Conservation (phyloP, 2,113 vertebrate genomes). For the Dasyurus viverrinus region DNA sequence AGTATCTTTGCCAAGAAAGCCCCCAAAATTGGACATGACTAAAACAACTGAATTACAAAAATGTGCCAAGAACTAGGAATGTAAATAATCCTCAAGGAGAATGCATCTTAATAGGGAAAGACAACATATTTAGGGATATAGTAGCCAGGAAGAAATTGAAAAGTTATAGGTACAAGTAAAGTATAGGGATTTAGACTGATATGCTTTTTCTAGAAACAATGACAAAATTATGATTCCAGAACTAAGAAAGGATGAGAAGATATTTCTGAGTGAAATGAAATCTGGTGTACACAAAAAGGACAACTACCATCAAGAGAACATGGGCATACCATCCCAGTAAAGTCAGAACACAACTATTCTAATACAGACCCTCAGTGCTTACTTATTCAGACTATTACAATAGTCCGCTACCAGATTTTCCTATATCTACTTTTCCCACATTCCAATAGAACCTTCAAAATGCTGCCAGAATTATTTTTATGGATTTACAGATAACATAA, state of each 20-base stretch:
- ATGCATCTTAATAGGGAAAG: not conserved
- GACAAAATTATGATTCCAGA: not conserved
- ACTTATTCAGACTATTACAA: not conserved
- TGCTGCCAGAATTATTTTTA: not conserved
- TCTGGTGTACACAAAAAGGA: not conserved
- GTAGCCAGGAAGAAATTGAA: not conserved
- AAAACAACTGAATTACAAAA: too few species aligned
- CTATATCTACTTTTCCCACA: not conserved
- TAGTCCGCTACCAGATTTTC: not conserved
- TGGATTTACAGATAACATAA: not conserved
- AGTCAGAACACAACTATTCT: not conserved
- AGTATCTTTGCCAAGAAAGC: too few species aligned
- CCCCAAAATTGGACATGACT: too few species aligned
- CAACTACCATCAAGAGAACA: not conserved
- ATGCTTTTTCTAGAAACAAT: not conserved
- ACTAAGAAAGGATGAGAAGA: not conserved
- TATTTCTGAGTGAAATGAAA: not conserved
- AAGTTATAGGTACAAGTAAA: not conserved
- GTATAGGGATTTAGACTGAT: too few species aligned
- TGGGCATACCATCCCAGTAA: not conserved
- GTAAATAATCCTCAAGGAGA: not conserved
- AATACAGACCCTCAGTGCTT: not conserved
- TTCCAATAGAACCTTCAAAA: not conserved
- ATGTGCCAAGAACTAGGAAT: not conserved
- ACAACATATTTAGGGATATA: not conserved